Conservation (phyloP, 2,888 invertebrate genomes). For the Drosophila meridionalis region DNA sequence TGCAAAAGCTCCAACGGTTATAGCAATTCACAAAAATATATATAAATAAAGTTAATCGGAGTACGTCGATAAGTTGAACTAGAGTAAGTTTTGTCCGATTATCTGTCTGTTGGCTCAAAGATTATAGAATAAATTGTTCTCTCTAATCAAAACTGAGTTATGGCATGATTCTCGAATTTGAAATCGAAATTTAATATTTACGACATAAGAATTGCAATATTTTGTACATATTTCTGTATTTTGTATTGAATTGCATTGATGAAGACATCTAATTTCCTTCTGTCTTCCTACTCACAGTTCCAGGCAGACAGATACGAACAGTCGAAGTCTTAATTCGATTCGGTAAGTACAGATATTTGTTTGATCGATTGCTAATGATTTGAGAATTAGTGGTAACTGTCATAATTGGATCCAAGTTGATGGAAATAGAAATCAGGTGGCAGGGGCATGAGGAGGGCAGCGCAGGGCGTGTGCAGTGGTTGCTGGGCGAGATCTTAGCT, state of each 20-base stretch:
- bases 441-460: not conserved
- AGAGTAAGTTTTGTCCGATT: no score
- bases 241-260: no score
- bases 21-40: not conserved
- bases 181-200: no score
- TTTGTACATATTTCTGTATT: no score
- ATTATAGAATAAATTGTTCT: no score
- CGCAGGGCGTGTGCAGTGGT: conserved; percentile 1
- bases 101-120: no score
- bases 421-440: conserved; percentile 14
- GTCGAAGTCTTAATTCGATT: not conserved
- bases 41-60: not conserved
- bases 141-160: no score
- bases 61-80: not conserved
- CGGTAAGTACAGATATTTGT: conserved; percentile 30
- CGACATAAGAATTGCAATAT: no score
- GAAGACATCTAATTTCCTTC: not conserved
- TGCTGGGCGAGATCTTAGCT: not conserved
- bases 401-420: not conserved
- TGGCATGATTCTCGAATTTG: no score
- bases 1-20: no score
- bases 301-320: not conserved
- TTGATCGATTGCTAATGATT: not conserved
- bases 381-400: no score
- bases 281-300: conserved; percentile 12